These are phyloP conservation scores for Aurelia sp. DNA, from an alignment of 30 jellyfish, hydroid and myxozoan genomes.

Conservation along the genomic window DNA sequence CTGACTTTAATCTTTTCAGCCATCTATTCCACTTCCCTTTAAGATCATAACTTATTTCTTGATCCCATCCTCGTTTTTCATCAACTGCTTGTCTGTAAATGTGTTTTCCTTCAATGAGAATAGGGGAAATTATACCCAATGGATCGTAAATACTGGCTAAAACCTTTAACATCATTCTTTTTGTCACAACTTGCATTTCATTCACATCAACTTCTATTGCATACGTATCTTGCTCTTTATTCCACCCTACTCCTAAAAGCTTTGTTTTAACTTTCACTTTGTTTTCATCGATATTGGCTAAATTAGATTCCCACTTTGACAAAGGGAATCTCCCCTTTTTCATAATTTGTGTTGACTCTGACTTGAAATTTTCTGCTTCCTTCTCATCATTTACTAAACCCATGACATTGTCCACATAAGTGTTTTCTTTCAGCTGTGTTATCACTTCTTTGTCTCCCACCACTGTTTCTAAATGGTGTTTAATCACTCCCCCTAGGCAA, in stretches of 20 bases:
- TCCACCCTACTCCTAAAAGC: too few species aligned
- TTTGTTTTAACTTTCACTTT: too few species aligned
- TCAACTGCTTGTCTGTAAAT: conserved; percentile 59
- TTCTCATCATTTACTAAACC: not conserved
- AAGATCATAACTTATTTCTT: conserved; percentile 27
- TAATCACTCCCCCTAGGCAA: conserved; percentile 44
- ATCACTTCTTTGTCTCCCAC: conserved; percentile 25
- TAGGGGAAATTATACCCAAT: too few species aligned
- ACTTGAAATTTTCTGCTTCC: not conserved
- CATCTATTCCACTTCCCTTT: conserved; percentile 42
- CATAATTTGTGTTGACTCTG: too few species aligned
- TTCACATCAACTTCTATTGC: conserved; percentile 33
- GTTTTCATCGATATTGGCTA: too few species aligned
- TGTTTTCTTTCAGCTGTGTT: conserved; percentile 7
- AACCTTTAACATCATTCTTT: too few species aligned
- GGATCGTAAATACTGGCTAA: too few species aligned
- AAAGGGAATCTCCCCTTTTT: too few species aligned
- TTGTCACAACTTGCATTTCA: not conserved
- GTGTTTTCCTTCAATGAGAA: conserved; percentile 52
- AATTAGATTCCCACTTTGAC: too few species aligned
- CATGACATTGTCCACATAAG: not conserved
- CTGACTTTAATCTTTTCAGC: conserved; percentile 5
- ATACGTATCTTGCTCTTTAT: not conserved
- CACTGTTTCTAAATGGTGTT: conserved; percentile 39
- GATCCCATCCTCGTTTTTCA: conserved; percentile 53